Base-by-base conservation (phyloP, 1,140 invertebrate genomes). In the Hycleus phaleratus region DNA sequence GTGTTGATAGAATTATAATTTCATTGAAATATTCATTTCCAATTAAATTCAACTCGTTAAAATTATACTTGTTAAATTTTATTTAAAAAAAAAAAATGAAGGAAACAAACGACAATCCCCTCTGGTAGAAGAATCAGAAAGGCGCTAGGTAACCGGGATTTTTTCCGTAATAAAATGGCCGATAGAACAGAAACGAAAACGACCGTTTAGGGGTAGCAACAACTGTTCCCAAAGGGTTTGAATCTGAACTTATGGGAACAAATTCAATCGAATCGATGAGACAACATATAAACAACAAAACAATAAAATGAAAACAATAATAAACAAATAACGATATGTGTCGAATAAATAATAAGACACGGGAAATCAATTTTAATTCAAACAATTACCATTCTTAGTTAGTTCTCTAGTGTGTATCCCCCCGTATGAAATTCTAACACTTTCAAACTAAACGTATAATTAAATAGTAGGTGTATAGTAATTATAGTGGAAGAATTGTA, bases 51-150 rank as follows among this genome's bases (percentile, higher is more conserved):
- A 18, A 18, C 18, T 18, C 18, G 18, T 18, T 18, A 18, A 18
- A 18, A 18, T 18, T 18, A 18, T 1, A 18, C 18, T 18, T 18
- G 18, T 18, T 18, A 18, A 18, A 18, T 18, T 18, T 2, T 18
- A 1, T 18, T 18, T n/a, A n/a, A 2, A 18, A 18, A 18, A 12
- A 12, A 18, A 18, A 18, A 18, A 1, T 1, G 18, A 2, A 1
- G 7, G 32, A 4, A 32, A 3, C 32, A 7, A 32, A 61, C 56
- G 45, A 46, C 65, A 67, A 67, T 67, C 60, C 66, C 66, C 66
- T 66, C 66, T 68, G 66, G 62, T 66, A 66, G 66, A 62, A 1
- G 32, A 61, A 65, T 64, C 54, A 32, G 45, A 18, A 32, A 51
- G 58, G 59, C 61, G 64, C 61, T 66, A 60, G 58, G 51, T 55